Evolutionary conservation across 2,113 vertebrate species (phyloP), one percentile per base, ranked within the genome.

Genomic region (Hyaena hyaena): DNA sequence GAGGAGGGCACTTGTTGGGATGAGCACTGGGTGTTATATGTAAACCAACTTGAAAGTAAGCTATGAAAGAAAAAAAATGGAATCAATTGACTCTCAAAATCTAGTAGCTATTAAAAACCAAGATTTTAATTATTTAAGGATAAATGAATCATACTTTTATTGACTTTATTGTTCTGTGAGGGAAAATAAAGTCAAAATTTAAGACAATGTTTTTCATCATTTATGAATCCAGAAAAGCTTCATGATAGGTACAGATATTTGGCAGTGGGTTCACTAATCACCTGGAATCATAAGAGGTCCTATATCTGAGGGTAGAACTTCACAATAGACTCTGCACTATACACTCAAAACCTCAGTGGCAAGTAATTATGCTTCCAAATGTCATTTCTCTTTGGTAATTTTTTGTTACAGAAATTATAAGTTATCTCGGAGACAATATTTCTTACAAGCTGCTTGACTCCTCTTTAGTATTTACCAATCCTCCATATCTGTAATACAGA

Each of bases 121-220:
- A 94, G 71, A 88, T 68, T 77, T 94, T 92, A 92, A 97, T 96
- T 96, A 96, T 88, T 79, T 83, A 95, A 96, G 39, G 7, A 26
- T 84, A 92, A 92, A 85, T 81, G 61, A 97, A 82, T 39, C 84
- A 74, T 61, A 84, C 12, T 83, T 96, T 33, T 92, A 95, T 95
- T 84, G 65, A 94, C 76, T 79, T 89, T 58, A 86, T 90, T 43
- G 33, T 39, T 88, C 58, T 73, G 14, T 74, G 76, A 80, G 63
- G 65, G n/a, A 45, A 74, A 61, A 92, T 83, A 88, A 82, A 83
- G 73, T 95, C 94, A 76, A 90, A 76, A 90, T 90, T 92, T 63
- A 86, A 88, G 79, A 84, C 73, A 74, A 89, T 85, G 69, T 89
- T 83, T 81, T 94, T 66, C 88, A 45, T 71, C 71, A 89, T 73